These are phyloP conservation scores for Chlorodrepanis virens DNA, from an alignment of 2,113 vertebrate species.

Conservation along the genomic window DNA sequence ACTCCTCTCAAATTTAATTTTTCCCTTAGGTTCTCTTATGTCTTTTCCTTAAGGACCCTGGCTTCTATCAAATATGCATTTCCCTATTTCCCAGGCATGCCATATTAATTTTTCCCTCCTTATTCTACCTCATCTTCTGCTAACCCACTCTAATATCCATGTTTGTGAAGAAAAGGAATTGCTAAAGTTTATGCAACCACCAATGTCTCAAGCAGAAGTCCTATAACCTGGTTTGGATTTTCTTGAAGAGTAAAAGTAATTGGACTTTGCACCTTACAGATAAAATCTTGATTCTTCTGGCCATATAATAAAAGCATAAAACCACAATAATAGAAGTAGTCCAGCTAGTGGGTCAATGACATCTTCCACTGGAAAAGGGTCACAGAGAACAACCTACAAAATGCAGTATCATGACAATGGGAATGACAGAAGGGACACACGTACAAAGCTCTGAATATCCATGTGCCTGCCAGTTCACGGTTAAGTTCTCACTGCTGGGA, in stretches of 20 bases:
- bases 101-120: not conserved
- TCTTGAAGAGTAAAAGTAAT: not conserved
- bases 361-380: not conserved
- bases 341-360: not conserved
- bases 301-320: not conserved
- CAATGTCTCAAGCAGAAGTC: not conserved
- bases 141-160: not conserved
- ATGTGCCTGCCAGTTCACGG: not conserved
- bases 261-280: not conserved
- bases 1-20: not conserved
- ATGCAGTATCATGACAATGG: not conserved
- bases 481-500: not conserved
- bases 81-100: not conserved
- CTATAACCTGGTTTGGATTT: not conserved
- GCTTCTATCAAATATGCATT: not conserved
- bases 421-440: not conserved
- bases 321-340: not conserved
- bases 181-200: not conserved
- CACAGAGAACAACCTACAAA: not conserved
- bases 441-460: not conserved
- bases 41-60: not conserved
- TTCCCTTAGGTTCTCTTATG: not conserved
- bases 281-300: not conserved
- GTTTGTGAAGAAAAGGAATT: not conserved
- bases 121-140: not conserved